phyloP scores from a whole-genome alignment of 2,113 vertebrate species.

The Plectropomus leopardus region DNA sequence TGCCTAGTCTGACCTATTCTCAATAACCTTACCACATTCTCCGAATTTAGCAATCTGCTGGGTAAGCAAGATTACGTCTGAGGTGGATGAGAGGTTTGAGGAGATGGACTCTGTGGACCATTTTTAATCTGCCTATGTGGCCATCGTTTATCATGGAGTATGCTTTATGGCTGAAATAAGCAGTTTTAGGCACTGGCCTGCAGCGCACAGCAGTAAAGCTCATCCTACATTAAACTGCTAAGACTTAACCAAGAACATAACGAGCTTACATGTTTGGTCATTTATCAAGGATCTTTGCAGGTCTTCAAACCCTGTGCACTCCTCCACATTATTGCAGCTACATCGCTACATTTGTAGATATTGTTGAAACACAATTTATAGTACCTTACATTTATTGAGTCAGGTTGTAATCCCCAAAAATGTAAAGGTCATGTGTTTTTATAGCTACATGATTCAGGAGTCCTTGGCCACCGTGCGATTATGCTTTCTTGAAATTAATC shows the following conservation, averaged over 20 bases:
- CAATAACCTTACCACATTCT: too few species aligned
- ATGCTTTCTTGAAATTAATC: constrained; percentile 40
- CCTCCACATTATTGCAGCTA: background rate
- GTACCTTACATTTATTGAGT: background rate
- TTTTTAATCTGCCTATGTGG: background rate
- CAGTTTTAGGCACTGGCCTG: background rate
- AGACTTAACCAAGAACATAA: background rate
- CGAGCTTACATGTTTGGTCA: background rate
- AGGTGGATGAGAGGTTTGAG: background rate
- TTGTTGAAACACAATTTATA: constrained; percentile 4
- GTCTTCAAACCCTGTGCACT: background rate
- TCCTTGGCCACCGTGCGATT: constrained; percentile 9
- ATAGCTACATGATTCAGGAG: constrained; percentile 12
- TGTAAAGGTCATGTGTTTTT: constrained; percentile 2
- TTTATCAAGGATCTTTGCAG: background rate
- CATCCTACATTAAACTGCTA: background rate
- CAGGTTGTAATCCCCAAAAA: background rate
- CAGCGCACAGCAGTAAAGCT: background rate
- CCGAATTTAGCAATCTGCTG: background rate
- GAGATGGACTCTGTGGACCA: background rate
- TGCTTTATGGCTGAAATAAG: constrained; percentile 9
- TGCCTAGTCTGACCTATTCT: too few species aligned
- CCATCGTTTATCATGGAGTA: background rate
- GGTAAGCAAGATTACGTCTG: background rate
- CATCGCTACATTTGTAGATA: background rate